A percentile compares a stretch with the other conserved stretches of the same genome.
phyloP scores from a whole-genome alignment of 1,140 invertebrate genomes.

The Scaptomyza graminum region DNA sequence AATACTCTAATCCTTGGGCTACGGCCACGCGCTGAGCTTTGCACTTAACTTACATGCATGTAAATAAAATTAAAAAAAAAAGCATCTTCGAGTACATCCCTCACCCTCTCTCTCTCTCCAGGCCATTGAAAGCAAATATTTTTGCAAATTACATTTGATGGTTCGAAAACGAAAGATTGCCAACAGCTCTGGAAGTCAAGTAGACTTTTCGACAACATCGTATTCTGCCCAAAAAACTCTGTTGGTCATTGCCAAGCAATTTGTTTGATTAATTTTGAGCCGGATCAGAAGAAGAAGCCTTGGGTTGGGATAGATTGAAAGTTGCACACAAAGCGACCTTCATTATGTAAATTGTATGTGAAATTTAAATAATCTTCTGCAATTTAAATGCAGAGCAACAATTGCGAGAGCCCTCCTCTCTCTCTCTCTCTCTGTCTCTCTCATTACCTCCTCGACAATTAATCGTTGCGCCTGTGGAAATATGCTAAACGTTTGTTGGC shows the following conservation, averaged over 20 bases:
- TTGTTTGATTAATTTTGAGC: slow-evolving; percentile 77
- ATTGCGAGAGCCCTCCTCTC: slow-evolving; percentile 36
- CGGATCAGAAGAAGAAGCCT: slow-evolving; percentile 9
- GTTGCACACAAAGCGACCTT: slow-evolving; percentile 50
- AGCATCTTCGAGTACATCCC: slow-evolving; percentile 6
- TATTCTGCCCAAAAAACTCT: slow-evolving; percentile 21
- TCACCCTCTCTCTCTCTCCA: background rate
- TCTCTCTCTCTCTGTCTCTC: no score
- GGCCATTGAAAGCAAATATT: slow-evolving; percentile 76
- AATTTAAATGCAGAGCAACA: slow-evolving; percentile 82
- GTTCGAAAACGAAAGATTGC: slow-evolving; percentile 28
- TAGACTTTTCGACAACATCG: background rate
- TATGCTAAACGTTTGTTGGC: slow-evolving; percentile 71
- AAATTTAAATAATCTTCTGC: slow-evolving; percentile 82
- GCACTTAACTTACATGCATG: slow-evolving; percentile 23
- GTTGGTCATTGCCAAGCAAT: slow-evolving; percentile 66
- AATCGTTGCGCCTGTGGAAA: slow-evolving; percentile 65
- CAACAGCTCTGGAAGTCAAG: slow-evolving; percentile 10
- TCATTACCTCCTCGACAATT: slow-evolving; percentile 63
- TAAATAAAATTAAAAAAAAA: slow-evolving; percentile 1
- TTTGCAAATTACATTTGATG: slow-evolving; percentile 75
- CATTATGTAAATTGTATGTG: slow-evolving; percentile 81
- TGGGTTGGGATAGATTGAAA: background rate
- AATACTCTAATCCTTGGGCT: background rate
- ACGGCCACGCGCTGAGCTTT: slow-evolving; percentile 11